Evolutionary conservation across 2,797 vertebrate species (phyloP).

Genomic region (Mallotus villosus): DNA sequence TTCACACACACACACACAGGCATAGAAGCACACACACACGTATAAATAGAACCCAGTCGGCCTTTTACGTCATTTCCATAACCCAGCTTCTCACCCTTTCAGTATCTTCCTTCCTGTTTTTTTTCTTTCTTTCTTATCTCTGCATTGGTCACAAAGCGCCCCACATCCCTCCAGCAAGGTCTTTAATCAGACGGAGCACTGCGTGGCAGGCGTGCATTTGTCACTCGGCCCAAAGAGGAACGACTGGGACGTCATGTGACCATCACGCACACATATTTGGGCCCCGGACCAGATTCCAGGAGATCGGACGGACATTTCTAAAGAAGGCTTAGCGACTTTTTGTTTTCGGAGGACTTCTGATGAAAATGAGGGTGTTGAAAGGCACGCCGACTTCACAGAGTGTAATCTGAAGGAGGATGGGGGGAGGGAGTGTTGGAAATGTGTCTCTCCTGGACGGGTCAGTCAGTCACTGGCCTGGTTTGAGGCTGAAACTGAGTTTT

Average conservation of each 20-base stretch:
- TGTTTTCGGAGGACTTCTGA: too few species aligned
- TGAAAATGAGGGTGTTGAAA: too few species aligned
- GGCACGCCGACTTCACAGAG: too few species aligned
- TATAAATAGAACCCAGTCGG: constrained; percentile 14
- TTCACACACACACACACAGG: constrained; percentile 10
- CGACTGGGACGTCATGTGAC: not conserved
- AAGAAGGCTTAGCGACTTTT: too few species aligned
- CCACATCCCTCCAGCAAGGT: not conserved
- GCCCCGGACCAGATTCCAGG: too few species aligned
- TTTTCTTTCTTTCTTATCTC: not conserved
- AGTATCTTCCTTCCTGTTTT: not conserved
- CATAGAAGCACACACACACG: constrained; percentile 4
- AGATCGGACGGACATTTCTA: too few species aligned
- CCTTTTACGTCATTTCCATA: constrained; percentile 8
- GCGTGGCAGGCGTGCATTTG: not conserved
- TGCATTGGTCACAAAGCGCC: constrained; percentile 3
- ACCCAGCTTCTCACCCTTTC: not conserved
- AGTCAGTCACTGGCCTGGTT: not conserved
- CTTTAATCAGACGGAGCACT: not conserved
- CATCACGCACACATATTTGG: too few species aligned
- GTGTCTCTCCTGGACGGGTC: too few species aligned
- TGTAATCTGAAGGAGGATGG: too few species aligned
- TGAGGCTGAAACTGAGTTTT: too few species aligned
- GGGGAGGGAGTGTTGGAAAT: too few species aligned
- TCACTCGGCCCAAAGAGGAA: not conserved